These are phyloP conservation scores for Oxyteleia sp. DNA, from an alignment of 2,888 invertebrate genomes.

Conservation along the genomic window DNA sequence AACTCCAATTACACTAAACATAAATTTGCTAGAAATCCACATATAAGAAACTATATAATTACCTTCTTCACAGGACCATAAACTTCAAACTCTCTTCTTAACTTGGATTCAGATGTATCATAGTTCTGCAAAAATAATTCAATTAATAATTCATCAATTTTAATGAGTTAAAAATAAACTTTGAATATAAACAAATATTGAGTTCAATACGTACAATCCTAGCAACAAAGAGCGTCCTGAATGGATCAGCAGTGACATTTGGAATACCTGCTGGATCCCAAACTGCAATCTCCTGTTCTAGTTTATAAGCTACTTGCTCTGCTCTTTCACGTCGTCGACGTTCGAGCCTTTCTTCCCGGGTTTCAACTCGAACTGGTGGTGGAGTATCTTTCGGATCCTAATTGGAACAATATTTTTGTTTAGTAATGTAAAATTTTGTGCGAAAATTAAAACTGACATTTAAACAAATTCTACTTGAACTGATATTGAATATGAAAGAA, in stretches of 20 bases:
- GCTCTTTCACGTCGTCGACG: constrained; percentile 96
- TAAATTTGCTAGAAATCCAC: too few relatives aligned
- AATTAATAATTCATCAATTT: too few relatives aligned
- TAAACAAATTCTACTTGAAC: too few relatives aligned
- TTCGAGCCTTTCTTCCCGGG: too few relatives aligned
- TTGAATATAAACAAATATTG: neutral
- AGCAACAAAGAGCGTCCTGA: constrained; percentile 98
- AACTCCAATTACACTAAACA: too few relatives aligned
- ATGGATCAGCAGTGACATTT: constrained; percentile 96
- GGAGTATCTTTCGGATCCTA: too few relatives aligned
- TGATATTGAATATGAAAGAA: too few relatives aligned
- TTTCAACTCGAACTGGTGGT: too few relatives aligned
- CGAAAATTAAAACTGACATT: too few relatives aligned
- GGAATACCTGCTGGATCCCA: constrained; percentile 96
- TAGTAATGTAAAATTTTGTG: too few relatives aligned
- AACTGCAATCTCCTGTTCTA: constrained; percentile 98
- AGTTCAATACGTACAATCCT: constrained; percentile 93
- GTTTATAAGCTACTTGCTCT: constrained; percentile 98
- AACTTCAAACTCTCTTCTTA: constrained; percentile 98
- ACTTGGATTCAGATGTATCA: constrained; percentile 99
- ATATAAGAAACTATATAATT: constrained; percentile 77
- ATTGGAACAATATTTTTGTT: too few relatives aligned
- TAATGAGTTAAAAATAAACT: neutral
- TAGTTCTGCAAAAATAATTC: constrained; percentile 92
- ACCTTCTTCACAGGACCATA: constrained; percentile 99